A percentile compares a stretch with the other conserved stretches of the same genome.
Evolutionary conservation across 2,113 vertebrate genomes (phyloP).

Genomic region (Sapayoa aenigma): DNA sequence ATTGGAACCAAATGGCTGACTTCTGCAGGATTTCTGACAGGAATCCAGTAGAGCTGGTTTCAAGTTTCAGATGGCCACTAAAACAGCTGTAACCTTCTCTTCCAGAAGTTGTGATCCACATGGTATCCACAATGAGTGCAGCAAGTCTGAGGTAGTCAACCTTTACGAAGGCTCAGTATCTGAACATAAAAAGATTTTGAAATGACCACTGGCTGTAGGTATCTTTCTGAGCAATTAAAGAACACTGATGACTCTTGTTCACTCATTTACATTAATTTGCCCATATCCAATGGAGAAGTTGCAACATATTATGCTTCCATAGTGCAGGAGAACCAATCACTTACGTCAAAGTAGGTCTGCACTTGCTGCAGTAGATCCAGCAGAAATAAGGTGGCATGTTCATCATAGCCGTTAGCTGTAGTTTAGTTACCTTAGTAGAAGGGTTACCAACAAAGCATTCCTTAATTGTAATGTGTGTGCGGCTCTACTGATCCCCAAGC

Average conservation of each 20-base stretch:
- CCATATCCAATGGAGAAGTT: slow-evolving; percentile 77
- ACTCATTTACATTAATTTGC: slow-evolving; percentile 67
- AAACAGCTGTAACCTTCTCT: slow-evolving; percentile 78
- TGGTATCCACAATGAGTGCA: slow-evolving; percentile 85
- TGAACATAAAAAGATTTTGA: slow-evolving; percentile 81
- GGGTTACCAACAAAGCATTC: slow-evolving; percentile 76
- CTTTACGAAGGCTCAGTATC: slow-evolving; percentile 83
- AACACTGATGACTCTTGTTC: slow-evolving; percentile 71
- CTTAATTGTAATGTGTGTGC: slow-evolving; percentile 73
- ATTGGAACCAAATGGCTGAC: slow-evolving; percentile 82
- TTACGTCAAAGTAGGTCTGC: slow-evolving; percentile 74
- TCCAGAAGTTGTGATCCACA: slow-evolving; percentile 83
- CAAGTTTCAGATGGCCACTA: slow-evolving; percentile 79
- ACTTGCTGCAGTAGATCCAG: slow-evolving; percentile 75
- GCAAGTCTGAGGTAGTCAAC: slow-evolving; percentile 90
- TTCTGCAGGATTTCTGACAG: slow-evolving; percentile 78
- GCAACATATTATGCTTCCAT: slow-evolving; percentile 72
- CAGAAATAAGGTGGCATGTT: slow-evolving; percentile 70
- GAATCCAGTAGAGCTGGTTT: slow-evolving; percentile 83
- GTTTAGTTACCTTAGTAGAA: slow-evolving; percentile 80
- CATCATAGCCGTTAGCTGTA: slow-evolving; percentile 75
- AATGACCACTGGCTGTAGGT: slow-evolving; percentile 79
- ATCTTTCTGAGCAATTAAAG: slow-evolving; percentile 72
- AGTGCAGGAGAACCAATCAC: slow-evolving; percentile 66
- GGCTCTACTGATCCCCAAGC: slow-evolving; percentile 91